Evolutionary conservation across 2,888 invertebrate genomes (phyloP), one percentile per base, ranked within the genome.

Genomic region (Carterocephalus palaemon): DNA sequence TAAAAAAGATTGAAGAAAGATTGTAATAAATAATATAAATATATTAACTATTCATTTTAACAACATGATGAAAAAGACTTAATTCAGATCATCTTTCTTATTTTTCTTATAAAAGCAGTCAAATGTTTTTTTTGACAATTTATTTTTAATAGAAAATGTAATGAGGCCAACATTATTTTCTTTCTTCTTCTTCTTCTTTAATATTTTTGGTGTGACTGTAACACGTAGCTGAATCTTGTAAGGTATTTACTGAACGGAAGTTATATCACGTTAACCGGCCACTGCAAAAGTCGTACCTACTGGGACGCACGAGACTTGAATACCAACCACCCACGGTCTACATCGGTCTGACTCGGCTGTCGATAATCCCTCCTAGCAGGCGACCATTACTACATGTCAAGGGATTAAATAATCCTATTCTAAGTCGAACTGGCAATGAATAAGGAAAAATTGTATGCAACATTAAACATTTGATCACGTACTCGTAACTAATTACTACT

Each of bases 191-290:
- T n/a, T n/a, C n/a, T n/a, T n/a, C n/a, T n/a, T n/a, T n/a, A n/a
- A n/a, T n/a, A n/a, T n/a, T n/a, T n/a, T n/a, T n/a, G n/a, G n/a
- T n/a, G n/a, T n/a, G n/a, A n/a, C n/a, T n/a, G n/a, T n/a, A n/a
- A n/a, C n/a, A n/a, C n/a, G n/a, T n/a, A n/a, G n/a, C n/a, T n/a
- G n/a, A n/a, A 2, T 7, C 36, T 26, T 12, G 28, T 38, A 12
- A 41, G 16, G 17, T 33, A 4, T 15, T 1, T 10, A 26, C 23
- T 10, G 13, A 7, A 15, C 10, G 20, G 10, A 16, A 36, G 36
- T 36, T 36, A 5, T 20, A 29, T 43, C 43, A 43, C 43, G 36
- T 43, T 36, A 43, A 29, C 42, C 29, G 29, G 34, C 29, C 36
- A 29, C 28, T 36, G 15, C 34, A 20, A 43, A 43, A 36, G 20